A percentile compares a stretch with the other conserved stretches of the same genome.
These are phyloP conservation scores for Temnothorax longispinosus DNA, from an alignment of 1,140 invertebrate genomes.

Conservation along the genomic window DNA sequence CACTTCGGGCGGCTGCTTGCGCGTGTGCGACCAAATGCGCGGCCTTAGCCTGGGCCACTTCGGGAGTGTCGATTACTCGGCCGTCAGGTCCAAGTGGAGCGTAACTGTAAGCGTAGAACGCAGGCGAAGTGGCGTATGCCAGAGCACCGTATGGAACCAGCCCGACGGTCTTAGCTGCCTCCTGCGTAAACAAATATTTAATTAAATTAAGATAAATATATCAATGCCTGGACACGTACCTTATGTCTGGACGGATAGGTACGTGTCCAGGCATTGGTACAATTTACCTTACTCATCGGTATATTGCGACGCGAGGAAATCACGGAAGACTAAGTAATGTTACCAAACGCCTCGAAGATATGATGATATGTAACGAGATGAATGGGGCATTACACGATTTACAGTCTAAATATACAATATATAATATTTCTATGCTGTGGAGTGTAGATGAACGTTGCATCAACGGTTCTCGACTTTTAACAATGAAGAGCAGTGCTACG, in stretches of 20 bases:
- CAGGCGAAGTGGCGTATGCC: constrained; percentile 77
- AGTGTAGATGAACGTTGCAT: not conserved
- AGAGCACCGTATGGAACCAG: constrained; percentile 78
- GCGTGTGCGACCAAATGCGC: constrained; percentile 87
- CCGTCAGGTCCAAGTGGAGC: constrained; percentile 76
- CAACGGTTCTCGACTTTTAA: not conserved
- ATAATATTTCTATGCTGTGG: not conserved
- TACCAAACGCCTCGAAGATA: not conserved
- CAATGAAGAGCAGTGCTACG: not conserved
- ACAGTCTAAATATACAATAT: not conserved
- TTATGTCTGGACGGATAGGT: too few species aligned
- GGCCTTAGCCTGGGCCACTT: constrained; percentile 86
- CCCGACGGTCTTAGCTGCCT: constrained; percentile 76
- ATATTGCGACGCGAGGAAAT: not conserved
- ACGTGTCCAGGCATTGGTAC: too few species aligned
- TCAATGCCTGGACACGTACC: too few species aligned
- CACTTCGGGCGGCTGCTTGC: constrained; percentile 78
- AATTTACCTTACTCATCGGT: too few species aligned
- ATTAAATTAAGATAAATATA: not conserved
- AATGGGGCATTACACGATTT: not conserved
- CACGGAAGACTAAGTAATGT: not conserved
- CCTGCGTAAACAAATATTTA: constrained; percentile 66
- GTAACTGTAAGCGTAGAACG: constrained; percentile 84
- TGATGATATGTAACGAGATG: not conserved
- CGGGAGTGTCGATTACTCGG: constrained; percentile 77